Base-by-base conservation (phyloP, 2,888 invertebrate genomes). In the Copidosoma aretas region DNA sequence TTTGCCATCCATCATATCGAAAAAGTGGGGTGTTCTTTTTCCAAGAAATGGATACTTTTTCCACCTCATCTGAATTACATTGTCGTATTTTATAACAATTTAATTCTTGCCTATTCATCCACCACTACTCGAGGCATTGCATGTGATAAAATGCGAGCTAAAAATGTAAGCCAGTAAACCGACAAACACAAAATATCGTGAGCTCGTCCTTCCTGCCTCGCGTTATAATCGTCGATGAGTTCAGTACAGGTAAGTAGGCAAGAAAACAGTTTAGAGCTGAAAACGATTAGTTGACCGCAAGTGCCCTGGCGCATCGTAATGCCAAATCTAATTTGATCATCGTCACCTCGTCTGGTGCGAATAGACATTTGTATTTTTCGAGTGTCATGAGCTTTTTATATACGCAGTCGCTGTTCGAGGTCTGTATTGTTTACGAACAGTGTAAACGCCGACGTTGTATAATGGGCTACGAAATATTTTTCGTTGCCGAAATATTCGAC, bases 251-350 rank as follows among this genome's bases (percentile, higher is more conserved):
- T 46, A 53, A 64, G 2, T 21, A 64, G 46, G 53, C 58, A 5
- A 21, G 21, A 8, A 64, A 68, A 53, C 15, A 46, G 25, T 58
- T 60, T 52, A 12, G 54, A 59, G n/a, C 21, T 43, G 52, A n/a
- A 56, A 46, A 32, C n/a, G 15, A 65, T 65, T 58, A 65, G 32
- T 69, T 62, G 53, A 65, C 65, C 65, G 62, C 58, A 46, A 62
- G 59, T 65, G n/a, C 51, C 49, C 53, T 32, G 21, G 19, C 22
- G 39, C 17, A 52, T 17, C 1, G 54, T 49, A 58, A 66, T 60
- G 66, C 66, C 66, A 70, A 66, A 60, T 70, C 70, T 70, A 70
- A 70, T 70, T 70, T 21, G 54, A 70, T 70, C 66, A 10, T 21
- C n/a, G 24, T 24, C 21, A 64, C 39, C 52, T 46, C 14, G 57